These are phyloP conservation scores for Eunapius fragilis DNA, from an alignment of 37 sponge, comb jelly and placozoan species.

Conservation along the genomic window DNA sequence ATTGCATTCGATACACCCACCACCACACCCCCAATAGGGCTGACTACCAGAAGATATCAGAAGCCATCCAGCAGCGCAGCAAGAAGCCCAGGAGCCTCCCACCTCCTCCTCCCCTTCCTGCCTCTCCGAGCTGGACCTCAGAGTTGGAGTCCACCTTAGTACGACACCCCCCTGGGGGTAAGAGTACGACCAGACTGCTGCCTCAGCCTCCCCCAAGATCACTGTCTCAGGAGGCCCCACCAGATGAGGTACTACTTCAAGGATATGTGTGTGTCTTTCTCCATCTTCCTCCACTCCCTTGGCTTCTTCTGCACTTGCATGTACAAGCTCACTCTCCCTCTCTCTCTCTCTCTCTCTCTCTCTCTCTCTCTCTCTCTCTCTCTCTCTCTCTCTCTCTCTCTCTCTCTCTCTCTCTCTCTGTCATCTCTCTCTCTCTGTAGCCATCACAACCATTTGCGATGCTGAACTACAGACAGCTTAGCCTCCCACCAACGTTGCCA, in stretches of 20 bases:
- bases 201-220: not conserved
- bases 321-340: not conserved
- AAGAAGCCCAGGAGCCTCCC: conserved; percentile 13
- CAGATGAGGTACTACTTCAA: not conserved
- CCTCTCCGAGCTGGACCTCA: not conserved
- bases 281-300: not conserved
- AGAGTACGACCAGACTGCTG: not conserved
- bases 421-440: not conserved
- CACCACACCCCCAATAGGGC: not conserved
- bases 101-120: conserved; percentile 18
- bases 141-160: not conserved
- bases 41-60: conserved; percentile 63
- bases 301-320: not conserved
- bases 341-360: not conserved
- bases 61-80: conserved; percentile 14
- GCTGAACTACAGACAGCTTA: conserved; percentile 34
- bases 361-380: not conserved
- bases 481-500: conserved; percentile 32
- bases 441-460: not conserved
- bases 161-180: not conserved
- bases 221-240: not conserved
- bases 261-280: not conserved
- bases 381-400: not conserved
- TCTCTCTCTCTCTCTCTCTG: not conserved
- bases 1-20: not conserved